Evolutionary conservation across 1,140 invertebrate species (phyloP), one percentile per base, ranked within the genome.

Genomic region (Cydia splendana): DNA sequence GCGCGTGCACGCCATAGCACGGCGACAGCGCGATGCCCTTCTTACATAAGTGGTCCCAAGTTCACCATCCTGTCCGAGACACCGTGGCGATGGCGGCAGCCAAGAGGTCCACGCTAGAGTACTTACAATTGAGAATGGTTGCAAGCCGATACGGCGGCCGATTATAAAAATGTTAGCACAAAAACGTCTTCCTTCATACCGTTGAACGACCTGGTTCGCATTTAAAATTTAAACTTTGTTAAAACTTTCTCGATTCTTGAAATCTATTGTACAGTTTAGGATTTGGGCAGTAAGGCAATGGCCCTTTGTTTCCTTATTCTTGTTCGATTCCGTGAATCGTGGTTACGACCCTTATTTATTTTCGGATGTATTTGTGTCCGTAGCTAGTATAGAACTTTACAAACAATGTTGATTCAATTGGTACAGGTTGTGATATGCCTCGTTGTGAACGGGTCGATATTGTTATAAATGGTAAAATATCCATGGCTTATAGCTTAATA

Each of bases 391-490:
- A 92, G 89, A 91, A 89, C 86, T 93, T 92, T 93, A 93, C 91
- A 93, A 92, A 93, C 89, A 90, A 92, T 91, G 90, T 92, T 93
- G 89, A 91, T 92, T 93, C 91, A 93, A 93, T 93, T 93, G 89
- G 90, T 91, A 93, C 91, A 91, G 91, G 91, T 93, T 93, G 91
- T 93, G 91, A 93, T 92, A 92, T 85, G 91, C 88, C 91, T 91
- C 91, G 91, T 93, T 93, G 87, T 90, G 86, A 93, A 92, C 91
- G 91, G 86, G 91, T 89, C 90, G 91, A 92, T 91, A 92, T 92
- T 93, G 91, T 93, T 93, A 91, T 92, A 91, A 91, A 91, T 91
- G 87, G 87, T 90, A 88, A 92, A 91, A 91, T 91, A 92, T 91
- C 91, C 90, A 92, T 85, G 89, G 90, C 89, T 92, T 71, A 93